Evolutionary conservation across 2,888 invertebrate species (phyloP), one percentile per base, ranked within the genome.

Genomic region (Minunthozetes semirufus): DNA sequence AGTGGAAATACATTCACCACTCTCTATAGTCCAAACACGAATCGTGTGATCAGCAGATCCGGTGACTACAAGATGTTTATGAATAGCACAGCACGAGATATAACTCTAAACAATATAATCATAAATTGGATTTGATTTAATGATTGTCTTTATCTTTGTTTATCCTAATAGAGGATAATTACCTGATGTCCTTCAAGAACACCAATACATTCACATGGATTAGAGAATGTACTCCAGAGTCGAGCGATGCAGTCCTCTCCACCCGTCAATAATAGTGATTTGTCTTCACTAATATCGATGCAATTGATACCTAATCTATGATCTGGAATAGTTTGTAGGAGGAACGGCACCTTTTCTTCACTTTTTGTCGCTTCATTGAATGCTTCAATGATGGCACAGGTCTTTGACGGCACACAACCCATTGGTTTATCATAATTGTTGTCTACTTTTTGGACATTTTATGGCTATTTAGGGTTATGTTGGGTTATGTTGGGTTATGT

Each of bases 11-110:
- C 85, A 85, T 75, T 85, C 83, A 76, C 84, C 84, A 48, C 83
- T 83, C 77, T 82, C 82, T 77, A 85, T 84, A 79, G 84, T 84
- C 85, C 85, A 86, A 78, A 85, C 85, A 61, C 83, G 81, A 72
- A 86, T 80, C 4, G 85, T 85, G 74, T 81, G 81, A 79, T 86
- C 86, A 5, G 85, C 84, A 76, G 84, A 83, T 72, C 85, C 85
- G 42, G 85, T 85, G 11, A 85, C 72, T 38, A 85, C 84, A 79
- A 80, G 85, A 72, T 83, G 82, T 76, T 85, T 85, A 68, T 82
- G 82, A 56, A 85, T 81, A 11, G 83, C 78, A 66, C 85, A 81
- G 75, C 84, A 84, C 59, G 84, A 85, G 76, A 86, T 83, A 80
- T 85, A 85, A 77, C 83, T 82, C 33, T 48, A 48, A 9, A 15